phyloP scores from a whole-genome alignment of 2,113 vertebrate species.

The Ceyx melanurus region DNA sequence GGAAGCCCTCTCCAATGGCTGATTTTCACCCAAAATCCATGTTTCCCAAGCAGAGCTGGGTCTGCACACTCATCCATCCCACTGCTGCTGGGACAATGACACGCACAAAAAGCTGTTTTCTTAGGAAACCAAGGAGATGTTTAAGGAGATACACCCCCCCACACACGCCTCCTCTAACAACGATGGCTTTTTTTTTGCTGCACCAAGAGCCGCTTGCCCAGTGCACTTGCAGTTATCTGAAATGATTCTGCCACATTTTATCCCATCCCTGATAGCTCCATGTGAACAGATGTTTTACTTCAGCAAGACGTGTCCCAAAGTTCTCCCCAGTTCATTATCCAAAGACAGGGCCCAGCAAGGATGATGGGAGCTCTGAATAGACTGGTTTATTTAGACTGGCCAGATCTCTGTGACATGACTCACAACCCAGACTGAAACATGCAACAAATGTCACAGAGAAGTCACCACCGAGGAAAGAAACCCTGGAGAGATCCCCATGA shows the following conservation, averaged over 20 bases:
- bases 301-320: neutral
- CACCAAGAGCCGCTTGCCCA: accelerated
- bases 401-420: neutral
- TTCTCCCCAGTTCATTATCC: neutral
- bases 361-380: neutral
- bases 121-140: neutral
- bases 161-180: neutral
- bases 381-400: slow-evolving; percentile 59
- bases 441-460: neutral
- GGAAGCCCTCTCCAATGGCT: neutral
- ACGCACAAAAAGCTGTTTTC: neutral
- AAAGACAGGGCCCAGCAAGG: neutral
- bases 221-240: neutral
- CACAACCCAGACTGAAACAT: neutral
- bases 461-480: neutral
- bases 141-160: neutral
- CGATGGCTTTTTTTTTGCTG: neutral
- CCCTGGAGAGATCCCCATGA: neutral
- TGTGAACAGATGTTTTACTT: slow-evolving; percentile 19
- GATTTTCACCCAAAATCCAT: neutral
- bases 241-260: neutral
- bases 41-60: neutral
- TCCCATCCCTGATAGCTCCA: neutral
- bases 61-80: accelerated
- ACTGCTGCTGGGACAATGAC: accelerated